A percentile compares a stretch with the other conserved stretches of the same genome.
phyloP scores from a whole-genome alignment of 2,113 vertebrate genomes.

The Strix aluco region DNA sequence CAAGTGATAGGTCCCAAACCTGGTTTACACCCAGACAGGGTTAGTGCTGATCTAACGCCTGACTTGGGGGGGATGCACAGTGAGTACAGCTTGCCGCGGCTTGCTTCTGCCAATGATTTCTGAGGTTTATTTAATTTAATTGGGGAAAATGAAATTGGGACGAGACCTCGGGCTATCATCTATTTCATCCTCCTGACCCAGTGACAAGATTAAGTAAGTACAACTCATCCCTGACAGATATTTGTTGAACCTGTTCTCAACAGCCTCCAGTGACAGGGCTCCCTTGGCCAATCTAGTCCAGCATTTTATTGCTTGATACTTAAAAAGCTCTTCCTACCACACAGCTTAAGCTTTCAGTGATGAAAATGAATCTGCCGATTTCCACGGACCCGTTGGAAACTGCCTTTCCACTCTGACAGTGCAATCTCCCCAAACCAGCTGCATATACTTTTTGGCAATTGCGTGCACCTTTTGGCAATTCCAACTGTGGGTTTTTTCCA shows the following conservation, averaged over 20 bases:
- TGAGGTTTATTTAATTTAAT: slow-evolving; percentile 62
- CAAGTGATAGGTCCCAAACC: neutral
- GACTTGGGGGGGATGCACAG: neutral
- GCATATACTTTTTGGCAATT: neutral
- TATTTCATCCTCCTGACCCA: slow-evolving; percentile 50
- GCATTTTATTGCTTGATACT: neutral
- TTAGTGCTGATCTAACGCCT: neutral
- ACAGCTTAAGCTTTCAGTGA: neutral
- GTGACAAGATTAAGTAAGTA: slow-evolving; percentile 29
- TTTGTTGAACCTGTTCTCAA: slow-evolving; percentile 36
- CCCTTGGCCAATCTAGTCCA: slow-evolving; percentile 8
- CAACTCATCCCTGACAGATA: slow-evolving; percentile 54
- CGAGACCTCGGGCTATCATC: neutral
- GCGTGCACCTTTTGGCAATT: neutral
- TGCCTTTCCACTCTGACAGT: neutral
- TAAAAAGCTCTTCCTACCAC: slow-evolving; percentile 34
- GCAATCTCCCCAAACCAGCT: neutral
- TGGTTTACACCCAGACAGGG: neutral
- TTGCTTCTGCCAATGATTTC: slow-evolving; percentile 33
- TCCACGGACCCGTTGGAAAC: neutral
- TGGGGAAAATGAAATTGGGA: slow-evolving; percentile 48
- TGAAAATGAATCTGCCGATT: slow-evolving; percentile 2
- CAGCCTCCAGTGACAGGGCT: slow-evolving; percentile 36
- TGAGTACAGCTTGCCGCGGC: neutral
- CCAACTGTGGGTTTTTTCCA: fast-evolving